phyloP scores from a whole-genome alignment of 2,888 invertebrate genomes.

The Brachyopa scutellaris region DNA sequence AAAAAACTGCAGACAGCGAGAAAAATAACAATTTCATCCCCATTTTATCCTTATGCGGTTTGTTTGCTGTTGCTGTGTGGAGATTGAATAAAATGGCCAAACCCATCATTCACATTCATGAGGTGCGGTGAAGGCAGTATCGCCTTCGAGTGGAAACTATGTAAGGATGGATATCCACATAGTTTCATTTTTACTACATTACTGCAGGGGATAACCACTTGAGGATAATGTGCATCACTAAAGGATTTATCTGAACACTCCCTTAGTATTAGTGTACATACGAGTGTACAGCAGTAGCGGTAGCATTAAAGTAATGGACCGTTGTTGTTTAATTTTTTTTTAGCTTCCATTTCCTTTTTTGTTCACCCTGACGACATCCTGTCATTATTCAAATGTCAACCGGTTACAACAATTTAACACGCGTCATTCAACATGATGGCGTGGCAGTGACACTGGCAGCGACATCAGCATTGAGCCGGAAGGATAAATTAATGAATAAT shows the following conservation, averaged over 20 bases:
- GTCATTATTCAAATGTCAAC: slow-evolving; percentile 71
- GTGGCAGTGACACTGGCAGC: not conserved
- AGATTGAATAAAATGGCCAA: slow-evolving; percentile 69
- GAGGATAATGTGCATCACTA: slow-evolving; percentile 70
- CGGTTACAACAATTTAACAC: slow-evolving; percentile 66
- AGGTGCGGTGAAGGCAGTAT: not conserved
- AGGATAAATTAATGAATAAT: slow-evolving; percentile 71
- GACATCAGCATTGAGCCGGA: slow-evolving; percentile 53
- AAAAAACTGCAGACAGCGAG: slow-evolving; percentile 52
- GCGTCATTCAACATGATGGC: slow-evolving; percentile 62
- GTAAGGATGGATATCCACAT: too few species aligned
- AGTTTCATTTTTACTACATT: slow-evolving; percentile 48
- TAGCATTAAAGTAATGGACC: slow-evolving; percentile 19
- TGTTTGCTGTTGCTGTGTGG: slow-evolving; percentile 43
- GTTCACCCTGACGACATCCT: slow-evolving; percentile 55
- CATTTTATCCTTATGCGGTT: slow-evolving; percentile 38
- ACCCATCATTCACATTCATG: slow-evolving; percentile 39
- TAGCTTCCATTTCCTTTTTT: not conserved
- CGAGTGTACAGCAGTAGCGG: too few species aligned
- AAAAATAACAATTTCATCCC: slow-evolving; percentile 67
- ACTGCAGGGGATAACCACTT: slow-evolving; percentile 49
- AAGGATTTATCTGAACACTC: slow-evolving; percentile 47
- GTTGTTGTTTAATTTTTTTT: not conserved
- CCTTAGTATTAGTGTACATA: not conserved
- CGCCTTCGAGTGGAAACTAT: slow-evolving; percentile 14